Evolutionary conservation across 2,888 invertebrate species (phyloP).

Genomic region (Cheilosia pagana): DNA sequence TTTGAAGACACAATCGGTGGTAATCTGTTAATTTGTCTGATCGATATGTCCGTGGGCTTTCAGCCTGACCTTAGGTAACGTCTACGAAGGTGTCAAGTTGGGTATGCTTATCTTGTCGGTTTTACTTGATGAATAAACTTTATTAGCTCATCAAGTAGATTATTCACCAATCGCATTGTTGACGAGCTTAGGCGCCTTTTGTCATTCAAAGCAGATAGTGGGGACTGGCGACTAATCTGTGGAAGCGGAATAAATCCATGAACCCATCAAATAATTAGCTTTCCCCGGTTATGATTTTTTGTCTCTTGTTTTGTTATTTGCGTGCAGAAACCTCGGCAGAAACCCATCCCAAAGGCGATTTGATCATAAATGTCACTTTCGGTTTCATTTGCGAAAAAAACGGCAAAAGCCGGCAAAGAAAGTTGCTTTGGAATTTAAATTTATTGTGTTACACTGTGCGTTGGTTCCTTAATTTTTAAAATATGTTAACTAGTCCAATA

Average conservation of each 20-base stretch:
- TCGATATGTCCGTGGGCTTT: conserved; percentile 18
- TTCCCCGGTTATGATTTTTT: conserved; percentile 1
- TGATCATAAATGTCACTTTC: not conserved
- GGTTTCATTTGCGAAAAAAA: conserved; percentile 8
- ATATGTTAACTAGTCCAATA: not conserved
- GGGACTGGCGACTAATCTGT: not conserved
- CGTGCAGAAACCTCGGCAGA: not conserved
- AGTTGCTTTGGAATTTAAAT: conserved; percentile 10
- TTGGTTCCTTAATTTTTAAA: not conserved
- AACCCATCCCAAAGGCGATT: not conserved
- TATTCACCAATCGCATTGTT: no score
- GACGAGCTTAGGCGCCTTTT: no score
- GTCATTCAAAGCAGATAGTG: no score
- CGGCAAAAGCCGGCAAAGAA: conserved; percentile 6
- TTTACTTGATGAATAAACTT: no score
- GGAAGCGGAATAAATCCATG: not conserved
- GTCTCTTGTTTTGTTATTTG: not conserved
- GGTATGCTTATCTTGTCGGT: no score
- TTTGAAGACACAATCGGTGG: conserved; percentile 53
- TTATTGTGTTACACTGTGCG: not conserved
- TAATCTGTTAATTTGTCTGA: conserved; percentile 57
- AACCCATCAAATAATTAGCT: not conserved
- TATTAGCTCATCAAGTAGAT: no score
- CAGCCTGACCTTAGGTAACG: conserved; percentile 21
- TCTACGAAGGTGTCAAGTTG: conserved; percentile 9